Conservation (phyloP, 2,797 vertebrate species). For the Parauchenoglanis ngamensis region DNA sequence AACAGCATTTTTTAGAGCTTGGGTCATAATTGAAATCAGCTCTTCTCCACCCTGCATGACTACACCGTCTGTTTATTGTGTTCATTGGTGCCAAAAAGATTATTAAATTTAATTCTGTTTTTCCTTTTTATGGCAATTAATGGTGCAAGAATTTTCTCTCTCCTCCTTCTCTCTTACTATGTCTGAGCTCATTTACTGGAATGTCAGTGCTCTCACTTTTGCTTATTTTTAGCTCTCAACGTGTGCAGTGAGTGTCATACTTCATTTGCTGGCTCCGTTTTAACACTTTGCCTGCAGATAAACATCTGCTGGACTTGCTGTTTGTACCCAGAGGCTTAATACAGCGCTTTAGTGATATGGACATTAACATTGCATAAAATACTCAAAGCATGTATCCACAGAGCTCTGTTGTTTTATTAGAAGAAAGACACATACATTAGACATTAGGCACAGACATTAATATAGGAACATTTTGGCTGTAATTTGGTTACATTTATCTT, state of each 20-base stretch:
- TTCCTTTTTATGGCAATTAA: constrained; percentile 47
- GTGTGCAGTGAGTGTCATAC: constrained; percentile 44
- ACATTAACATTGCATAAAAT: not conserved
- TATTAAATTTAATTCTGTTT: constrained; percentile 47
- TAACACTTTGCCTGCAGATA: constrained; percentile 44
- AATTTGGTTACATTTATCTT: not conserved
- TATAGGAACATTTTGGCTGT: not conserved
- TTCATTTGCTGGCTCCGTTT: constrained; percentile 39
- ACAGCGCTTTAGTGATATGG: not conserved
- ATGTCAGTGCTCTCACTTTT: constrained; percentile 52
- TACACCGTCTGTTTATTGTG: constrained; percentile 40
- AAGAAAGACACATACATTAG: not conserved
- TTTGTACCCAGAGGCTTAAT: not conserved
- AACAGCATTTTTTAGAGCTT: constrained; percentile 38
- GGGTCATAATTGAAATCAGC: constrained; percentile 44
- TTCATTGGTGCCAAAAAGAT: constrained; percentile 42
- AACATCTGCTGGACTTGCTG: constrained; percentile 33
- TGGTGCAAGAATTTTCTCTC: constrained; percentile 40
- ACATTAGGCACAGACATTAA: not conserved
- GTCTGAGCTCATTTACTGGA: constrained; percentile 49
- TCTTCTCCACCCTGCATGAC: constrained; percentile 37
- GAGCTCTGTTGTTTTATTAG: constrained; percentile 6
- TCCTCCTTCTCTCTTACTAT: constrained; percentile 39
- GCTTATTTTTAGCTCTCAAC: constrained; percentile 59
- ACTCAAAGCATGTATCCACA: not conserved